phyloP scores from a whole-genome alignment of 1,140 invertebrate species.

The Sarcophaga bullata region DNA sequence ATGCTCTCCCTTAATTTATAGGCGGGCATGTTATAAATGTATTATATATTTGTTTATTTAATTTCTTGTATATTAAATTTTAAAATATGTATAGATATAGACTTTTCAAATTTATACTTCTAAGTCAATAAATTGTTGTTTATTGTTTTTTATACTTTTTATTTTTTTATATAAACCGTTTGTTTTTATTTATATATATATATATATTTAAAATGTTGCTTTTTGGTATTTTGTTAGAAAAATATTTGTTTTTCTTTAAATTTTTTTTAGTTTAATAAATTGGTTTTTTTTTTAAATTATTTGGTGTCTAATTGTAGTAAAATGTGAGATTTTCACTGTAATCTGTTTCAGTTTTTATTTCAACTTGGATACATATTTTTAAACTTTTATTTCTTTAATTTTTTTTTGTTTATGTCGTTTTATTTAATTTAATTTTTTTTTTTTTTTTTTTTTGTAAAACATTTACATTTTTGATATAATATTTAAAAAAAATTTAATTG shows the following conservation, averaged over 20 bases:
- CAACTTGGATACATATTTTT: neutral
- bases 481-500: neutral
- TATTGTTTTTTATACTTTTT: too few species aligned
- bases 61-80: conserved; percentile 19
- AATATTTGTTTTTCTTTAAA: conserved; percentile 41
- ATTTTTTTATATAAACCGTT: conserved; percentile 23
- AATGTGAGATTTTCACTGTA: conserved; percentile 20
- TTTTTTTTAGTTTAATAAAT: conserved; percentile 35
- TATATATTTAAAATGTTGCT: conserved; percentile 11
- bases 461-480: neutral
- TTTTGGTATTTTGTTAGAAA: conserved; percentile 18
- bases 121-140: conserved; percentile 28
- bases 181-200: conserved; percentile 24
- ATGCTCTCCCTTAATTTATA: neutral
- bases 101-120: conserved; percentile 12
- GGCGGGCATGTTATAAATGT: neutral
- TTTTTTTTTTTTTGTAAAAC: conserved; percentile 10
- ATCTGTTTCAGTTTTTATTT: conserved; percentile 27
- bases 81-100: conserved; percentile 38
- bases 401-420: too few species aligned
- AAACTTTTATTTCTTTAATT: too few species aligned
- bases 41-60: neutral
- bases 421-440: neutral
- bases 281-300: conserved; percentile 47
- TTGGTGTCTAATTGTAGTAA: conserved; percentile 29